Base-by-base conservation (phyloP, 1,140 invertebrate species). In the Cheumatopsyche charites region DNA sequence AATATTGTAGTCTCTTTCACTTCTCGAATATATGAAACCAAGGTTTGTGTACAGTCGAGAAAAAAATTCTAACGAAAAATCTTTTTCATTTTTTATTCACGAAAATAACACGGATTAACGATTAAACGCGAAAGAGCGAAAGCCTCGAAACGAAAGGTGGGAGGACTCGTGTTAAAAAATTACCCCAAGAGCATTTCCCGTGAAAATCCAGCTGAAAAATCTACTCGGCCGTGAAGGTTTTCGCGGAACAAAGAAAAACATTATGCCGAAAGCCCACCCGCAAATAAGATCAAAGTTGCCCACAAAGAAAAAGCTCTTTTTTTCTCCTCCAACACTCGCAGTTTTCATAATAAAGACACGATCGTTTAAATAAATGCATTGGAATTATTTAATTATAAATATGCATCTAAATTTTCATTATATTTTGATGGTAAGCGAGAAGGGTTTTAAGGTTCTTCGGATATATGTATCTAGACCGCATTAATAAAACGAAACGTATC, bases 201-300 rank as follows among this genome's bases (percentile, higher is more conserved):
- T 19, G 41, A 66, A 66, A 66, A 66, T 66, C 63, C 43, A 15
- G 63, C 23, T 66, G 63, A 66, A 66, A 66, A 66, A 66, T 66
- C 41, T 45, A 66, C 43, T 66, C 43, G 42, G n/a, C 63, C 63
- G 63, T 66, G 43, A 66, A 66, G 63, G 63, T 47, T 66, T 66
- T 47, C 21, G 21, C 42, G 36, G 43, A 66, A 66, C 63, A 66
- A 66, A 66, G 63, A 21, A 47, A 66, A 66, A 47, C 63, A 66
- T 66, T 66, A 66, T 21, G 63, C 63, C 6, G 43, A 66, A 47
- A 66, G 43, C 63, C 23, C 15, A 6, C 63, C 42, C 63, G 36
- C 36, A 47, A 66, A 66, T 66, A 47, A 47, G 63, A 66, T 66
- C 63, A 66, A 66, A 66, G 63, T 45, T 66, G 41, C 26, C 9